phyloP scores from a whole-genome alignment of 2,113 vertebrate genomes.

The Deroptyus accipitrinus region DNA sequence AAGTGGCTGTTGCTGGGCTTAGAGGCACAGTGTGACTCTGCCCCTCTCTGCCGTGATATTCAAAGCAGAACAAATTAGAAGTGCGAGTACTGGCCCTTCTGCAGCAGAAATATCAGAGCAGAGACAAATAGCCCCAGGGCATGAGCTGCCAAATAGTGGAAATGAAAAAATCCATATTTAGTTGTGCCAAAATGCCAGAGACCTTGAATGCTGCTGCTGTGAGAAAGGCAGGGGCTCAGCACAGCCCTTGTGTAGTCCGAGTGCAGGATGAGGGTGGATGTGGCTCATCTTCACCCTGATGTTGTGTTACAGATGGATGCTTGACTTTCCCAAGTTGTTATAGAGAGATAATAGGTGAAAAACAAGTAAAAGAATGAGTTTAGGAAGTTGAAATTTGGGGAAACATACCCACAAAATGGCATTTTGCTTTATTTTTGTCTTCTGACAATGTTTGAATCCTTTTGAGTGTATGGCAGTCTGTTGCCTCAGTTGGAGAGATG shows the following conservation, averaged over 20 bases:
- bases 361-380: background rate
- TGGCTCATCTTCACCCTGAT: background rate
- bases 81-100: background rate
- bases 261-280: accelerated
- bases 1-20: background rate
- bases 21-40: background rate
- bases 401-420: accelerated
- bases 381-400: background rate
- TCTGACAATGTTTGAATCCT: background rate
- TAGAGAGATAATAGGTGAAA: background rate
- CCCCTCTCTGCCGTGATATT: background rate
- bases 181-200: background rate
- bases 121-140: background rate
- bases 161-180: background rate
- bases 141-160: background rate
- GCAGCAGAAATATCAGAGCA: background rate
- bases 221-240: background rate
- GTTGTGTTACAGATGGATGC: accelerated
- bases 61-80: background rate
- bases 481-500: background rate
- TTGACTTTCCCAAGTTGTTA: background rate
- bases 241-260: background rate
- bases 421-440: background rate
- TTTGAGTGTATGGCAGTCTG: background rate
- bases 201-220: background rate